Evolutionary conservation across 2,797 vertebrate species (phyloP).

Genomic region (Sebastes hubbsi): DNA sequence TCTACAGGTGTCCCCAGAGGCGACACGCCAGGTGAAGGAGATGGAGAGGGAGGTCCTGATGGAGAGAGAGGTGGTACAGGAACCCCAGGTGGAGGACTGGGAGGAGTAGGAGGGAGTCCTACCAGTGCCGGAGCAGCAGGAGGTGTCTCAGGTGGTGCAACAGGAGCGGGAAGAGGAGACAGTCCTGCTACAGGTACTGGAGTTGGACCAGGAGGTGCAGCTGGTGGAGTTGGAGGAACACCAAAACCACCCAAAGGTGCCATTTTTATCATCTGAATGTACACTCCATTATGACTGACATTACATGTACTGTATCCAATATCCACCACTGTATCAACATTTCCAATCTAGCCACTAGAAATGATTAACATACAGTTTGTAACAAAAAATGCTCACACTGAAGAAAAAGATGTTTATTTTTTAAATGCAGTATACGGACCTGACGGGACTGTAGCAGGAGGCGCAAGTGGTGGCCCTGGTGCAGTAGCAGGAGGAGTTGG

Average conservation of each 20-base stretch:
- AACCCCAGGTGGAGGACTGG: constrained; percentile 25
- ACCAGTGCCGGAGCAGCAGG: constrained; percentile 17
- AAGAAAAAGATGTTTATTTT: neutral
- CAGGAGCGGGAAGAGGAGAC: constrained; percentile 50
- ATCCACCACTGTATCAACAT: neutral
- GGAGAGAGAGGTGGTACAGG: constrained; percentile 53
- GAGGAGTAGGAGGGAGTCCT: constrained; percentile 42
- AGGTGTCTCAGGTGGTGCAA: constrained; percentile 33
- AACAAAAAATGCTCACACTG: neutral
- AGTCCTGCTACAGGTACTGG: constrained; percentile 43
- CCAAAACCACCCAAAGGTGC: constrained; percentile 68
- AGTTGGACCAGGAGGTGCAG: constrained; percentile 35
- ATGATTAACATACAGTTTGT: neutral
- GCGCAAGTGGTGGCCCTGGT: constrained; percentile 29
- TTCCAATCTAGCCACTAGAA: neutral
- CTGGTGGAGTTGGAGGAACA: constrained; percentile 53
- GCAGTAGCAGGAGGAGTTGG: constrained; percentile 30
- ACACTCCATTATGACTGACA: neutral
- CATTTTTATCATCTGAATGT: neutral
- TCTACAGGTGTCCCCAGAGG: constrained; percentile 76
- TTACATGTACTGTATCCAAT: neutral
- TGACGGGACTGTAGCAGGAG: constrained; percentile 48
- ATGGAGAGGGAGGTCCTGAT: constrained; percentile 71
- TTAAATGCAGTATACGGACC: constrained; percentile 27
- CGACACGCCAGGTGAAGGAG: constrained; percentile 79